phyloP scores from a whole-genome alignment of 2,797 vertebrate genomes.

The Taenioides sp. region DNA sequence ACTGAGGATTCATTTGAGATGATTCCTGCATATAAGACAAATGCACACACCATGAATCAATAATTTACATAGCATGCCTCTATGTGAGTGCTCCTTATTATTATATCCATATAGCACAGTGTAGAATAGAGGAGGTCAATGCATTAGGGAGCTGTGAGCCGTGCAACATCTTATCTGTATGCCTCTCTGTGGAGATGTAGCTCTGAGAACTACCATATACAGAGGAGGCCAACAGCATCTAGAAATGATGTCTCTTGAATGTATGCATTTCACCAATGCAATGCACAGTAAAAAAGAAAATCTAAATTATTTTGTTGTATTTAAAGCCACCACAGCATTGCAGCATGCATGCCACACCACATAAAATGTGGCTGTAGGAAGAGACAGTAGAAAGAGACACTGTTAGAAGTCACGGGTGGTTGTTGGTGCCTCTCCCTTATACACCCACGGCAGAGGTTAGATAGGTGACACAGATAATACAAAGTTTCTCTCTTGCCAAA shows the following conservation, averaged over 20 bases:
- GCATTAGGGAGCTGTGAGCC: conserved; percentile 20
- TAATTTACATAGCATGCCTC: conserved; percentile 32
- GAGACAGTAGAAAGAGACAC: neutral
- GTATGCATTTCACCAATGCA: conserved; percentile 14
- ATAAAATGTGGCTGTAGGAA: conserved; percentile 9
- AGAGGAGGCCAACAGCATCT: conserved; percentile 10
- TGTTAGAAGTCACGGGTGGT: neutral
- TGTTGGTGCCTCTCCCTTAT: neutral
- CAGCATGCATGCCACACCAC: conserved; percentile 13
- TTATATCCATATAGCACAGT: conserved; percentile 14
- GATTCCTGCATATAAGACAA: conserved; percentile 17
- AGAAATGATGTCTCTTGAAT: conserved; percentile 8
- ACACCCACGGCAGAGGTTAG: neutral
- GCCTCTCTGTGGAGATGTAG: conserved; percentile 15
- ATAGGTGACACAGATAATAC: neutral
- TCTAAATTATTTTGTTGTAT: conserved; percentile 25
- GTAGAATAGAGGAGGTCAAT: conserved; percentile 24
- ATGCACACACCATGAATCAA: conserved; percentile 27
- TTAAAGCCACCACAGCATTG: conserved; percentile 27
- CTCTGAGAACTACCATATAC: conserved; percentile 12
- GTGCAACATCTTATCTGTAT: conserved; percentile 10
- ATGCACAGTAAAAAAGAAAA: conserved; percentile 16
- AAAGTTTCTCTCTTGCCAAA: neutral
- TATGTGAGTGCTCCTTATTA: conserved; percentile 28
- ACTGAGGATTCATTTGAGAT: conserved; percentile 39